Base-by-base conservation (phyloP, 2,797 vertebrate genomes). In the Synaphobranchus kaupii region DNA sequence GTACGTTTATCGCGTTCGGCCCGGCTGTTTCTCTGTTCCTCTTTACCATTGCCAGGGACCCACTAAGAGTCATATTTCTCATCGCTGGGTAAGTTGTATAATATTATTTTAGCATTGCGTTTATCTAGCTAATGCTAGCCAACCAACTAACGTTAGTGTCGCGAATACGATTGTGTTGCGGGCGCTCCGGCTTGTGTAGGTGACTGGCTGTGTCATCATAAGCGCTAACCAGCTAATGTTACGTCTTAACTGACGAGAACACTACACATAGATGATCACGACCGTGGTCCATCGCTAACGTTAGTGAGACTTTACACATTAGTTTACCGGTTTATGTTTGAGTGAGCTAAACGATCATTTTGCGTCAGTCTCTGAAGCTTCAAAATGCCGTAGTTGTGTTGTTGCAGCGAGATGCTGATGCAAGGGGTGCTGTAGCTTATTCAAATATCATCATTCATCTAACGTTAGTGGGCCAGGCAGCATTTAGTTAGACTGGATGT, bases 1-100 rank as follows among this genome's bases (percentile, higher is more conserved):
- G 96, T 90, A 95, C 96, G 84, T 97, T 96, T 89, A 95, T 97
- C 85, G 96, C 96, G 10, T 96, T 97, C 86, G 96, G 96, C 88
- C 97, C 96, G 0, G 96, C 96, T 22, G 90, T 96, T 83, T 91
- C 96, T 9, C 92, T 97, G 86, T 97, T 97, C 92, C 71, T 97
- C 88, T 96, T 97, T 87, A 97, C 97, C 60, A 95, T 97, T 89
- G 95, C 97, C 90, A 92, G 93, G 56, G 96, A 97, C 80, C 96
- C 97, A 50, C 91, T 97, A 1, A 90, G 96, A 85, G 94, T 97
- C 82, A 97, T 97, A 87, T 97, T 97, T 90, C 96, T 97, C 76
- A 97, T 97, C 58, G 95, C 97, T 9, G 96, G 96, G 96, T 97
- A 87, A 94, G 96, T 90, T 48, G 48, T 78, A 2, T 71, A 13